These are phyloP conservation scores for Octopus sinensis DNA, from an alignment of 1,140 invertebrate species.

Conservation along the genomic window DNA sequence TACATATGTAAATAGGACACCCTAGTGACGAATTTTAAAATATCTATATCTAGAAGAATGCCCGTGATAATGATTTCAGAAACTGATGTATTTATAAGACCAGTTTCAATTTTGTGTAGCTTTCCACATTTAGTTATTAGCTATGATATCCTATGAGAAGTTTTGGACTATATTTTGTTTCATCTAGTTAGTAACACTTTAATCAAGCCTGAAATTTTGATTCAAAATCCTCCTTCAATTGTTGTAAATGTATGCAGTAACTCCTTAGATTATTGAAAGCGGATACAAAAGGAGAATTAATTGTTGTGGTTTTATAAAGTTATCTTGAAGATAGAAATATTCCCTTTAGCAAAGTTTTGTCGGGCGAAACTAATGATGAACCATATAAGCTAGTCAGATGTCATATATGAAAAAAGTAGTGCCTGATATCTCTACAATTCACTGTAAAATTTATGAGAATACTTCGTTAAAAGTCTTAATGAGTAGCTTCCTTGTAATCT, in stretches of 20 bases:
- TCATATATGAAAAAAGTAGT: constrained; percentile 6
- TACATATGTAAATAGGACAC: background rate
- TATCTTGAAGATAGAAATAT: background rate
- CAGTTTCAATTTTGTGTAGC: background rate
- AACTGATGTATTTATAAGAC: background rate
- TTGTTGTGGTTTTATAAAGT: background rate
- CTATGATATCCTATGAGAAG: background rate
- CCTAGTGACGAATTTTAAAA: background rate
- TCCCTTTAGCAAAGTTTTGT: background rate
- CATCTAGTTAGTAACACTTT: background rate
- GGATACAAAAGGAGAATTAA: background rate
- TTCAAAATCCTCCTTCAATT: too few species aligned
- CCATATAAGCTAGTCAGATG: background rate
- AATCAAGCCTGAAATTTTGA: background rate
- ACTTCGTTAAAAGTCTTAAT: background rate
- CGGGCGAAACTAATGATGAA: background rate
- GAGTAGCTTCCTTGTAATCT: background rate
- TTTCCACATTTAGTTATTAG: background rate
- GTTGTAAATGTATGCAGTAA: too few species aligned
- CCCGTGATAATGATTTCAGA: background rate
- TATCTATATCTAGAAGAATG: background rate
- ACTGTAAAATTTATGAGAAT: background rate
- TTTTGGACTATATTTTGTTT: background rate
- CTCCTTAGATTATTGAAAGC: constrained; percentile 2
- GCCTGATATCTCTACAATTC: background rate